These are phyloP conservation scores for Ichneumon xanthorius DNA, from an alignment of 2,888 invertebrate species.

Conservation along the genomic window DNA sequence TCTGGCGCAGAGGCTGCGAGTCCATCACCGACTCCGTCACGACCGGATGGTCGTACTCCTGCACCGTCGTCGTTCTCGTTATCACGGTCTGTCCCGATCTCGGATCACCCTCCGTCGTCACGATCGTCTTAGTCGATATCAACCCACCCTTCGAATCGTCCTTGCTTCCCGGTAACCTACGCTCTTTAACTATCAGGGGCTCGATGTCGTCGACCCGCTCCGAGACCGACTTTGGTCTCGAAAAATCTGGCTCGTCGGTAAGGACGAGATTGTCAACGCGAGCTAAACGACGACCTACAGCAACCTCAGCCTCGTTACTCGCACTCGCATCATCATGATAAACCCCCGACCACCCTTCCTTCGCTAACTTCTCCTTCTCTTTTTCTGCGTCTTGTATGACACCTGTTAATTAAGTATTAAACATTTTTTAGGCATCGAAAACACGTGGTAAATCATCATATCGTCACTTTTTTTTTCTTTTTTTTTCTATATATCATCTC, in stretches of 20 bases:
- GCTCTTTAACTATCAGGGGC: constrained; percentile 74
- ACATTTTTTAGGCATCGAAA: constrained; percentile 84
- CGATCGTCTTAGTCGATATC: constrained; percentile 73
- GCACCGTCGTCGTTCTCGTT: constrained; percentile 75
- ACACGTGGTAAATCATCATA: constrained; percentile 71
- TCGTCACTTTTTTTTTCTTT: constrained; percentile 66
- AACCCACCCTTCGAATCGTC: constrained; percentile 70
- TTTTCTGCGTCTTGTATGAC: constrained; percentile 84
- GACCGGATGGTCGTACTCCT: constrained; percentile 69
- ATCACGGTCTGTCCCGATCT: constrained; percentile 71
- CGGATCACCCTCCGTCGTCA: constrained; percentile 71
- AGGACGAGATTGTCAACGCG: constrained; percentile 65
- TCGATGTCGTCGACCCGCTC: constrained; percentile 69
- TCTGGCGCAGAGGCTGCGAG: constrained; percentile 47
- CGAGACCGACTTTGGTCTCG: constrained; percentile 15
- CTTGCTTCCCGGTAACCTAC: constrained; percentile 71
- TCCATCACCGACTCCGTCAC: constrained; percentile 46
- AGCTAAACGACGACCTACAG: constrained; percentile 76
- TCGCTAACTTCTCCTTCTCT: constrained; percentile 84
- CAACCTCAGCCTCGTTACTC: constrained; percentile 82
- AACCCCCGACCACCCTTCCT: constrained; percentile 85
- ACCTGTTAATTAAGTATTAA: constrained; percentile 85
- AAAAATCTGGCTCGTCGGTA: constrained; percentile 56
- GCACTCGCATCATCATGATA: constrained; percentile 83
- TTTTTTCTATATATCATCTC: constrained; percentile 60